Evolutionary conservation across 1,140 invertebrate species (phyloP), one percentile per base, ranked within the genome.

Genomic region (Eueides isabella): DNA sequence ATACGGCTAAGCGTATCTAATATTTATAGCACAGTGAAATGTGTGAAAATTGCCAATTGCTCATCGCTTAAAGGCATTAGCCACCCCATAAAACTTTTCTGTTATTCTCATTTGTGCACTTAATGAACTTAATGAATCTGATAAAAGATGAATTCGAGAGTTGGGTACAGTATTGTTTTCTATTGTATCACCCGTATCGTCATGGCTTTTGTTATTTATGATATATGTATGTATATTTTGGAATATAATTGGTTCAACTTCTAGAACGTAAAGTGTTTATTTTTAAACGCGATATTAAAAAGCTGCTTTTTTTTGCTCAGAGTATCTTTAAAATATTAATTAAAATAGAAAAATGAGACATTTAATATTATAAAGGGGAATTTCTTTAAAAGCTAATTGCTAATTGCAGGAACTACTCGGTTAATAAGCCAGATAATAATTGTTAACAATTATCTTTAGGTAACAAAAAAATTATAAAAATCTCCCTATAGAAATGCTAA

Each of bases 21-120:
- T 77, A 73, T 77, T 87, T 84, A 81, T 85, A 83, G 84, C 80
- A 81, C 86, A 89, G 86, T 85, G 85, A 85, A 88, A 91, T 78
- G 72, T 55, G 29, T 76, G 77, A 88, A 85, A 85, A 85, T 82
- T 88, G 81, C 86, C 87, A 88, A 89, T 88, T 89, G 86, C 74
- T 83, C 79, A 85, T 83, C 73, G 77, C 67, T 67, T 71, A 55
- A 62, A 78, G 76, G 79, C 72, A 81, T 84, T 86, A 86, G 55
- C 72, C 63, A 62, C 74, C 67, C 79, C 78, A 71, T 72, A 66
- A 72, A 55, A 61, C 64, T 72, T 72, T 66, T 26, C 48, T 55
- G 19, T 55, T 23, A 55, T 67, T 67, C 65, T 72, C 33, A 69
- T 62, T 67, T 67, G 29, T 19, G 31, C 12, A 66, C 48, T 55